Percentiles rank a stretch among this genome's conserved stretches.
Conservation (phyloP, 2,113 vertebrate genomes). For the Eptatretus burgeri region DNA sequence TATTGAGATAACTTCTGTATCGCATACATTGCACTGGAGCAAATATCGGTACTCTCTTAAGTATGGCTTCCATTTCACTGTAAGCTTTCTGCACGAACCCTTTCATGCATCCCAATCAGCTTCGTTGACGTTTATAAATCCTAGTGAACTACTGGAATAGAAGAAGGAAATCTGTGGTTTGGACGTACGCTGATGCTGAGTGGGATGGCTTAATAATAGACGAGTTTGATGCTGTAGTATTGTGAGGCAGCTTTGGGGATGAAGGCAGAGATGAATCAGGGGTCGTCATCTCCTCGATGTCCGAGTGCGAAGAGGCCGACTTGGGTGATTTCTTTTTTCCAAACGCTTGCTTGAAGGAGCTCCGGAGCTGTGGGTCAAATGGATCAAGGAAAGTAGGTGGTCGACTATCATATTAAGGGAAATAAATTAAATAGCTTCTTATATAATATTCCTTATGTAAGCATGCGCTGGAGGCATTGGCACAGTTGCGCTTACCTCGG, state of each 20-base stretch:
- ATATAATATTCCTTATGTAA: not conserved
- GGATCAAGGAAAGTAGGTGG: conserved; percentile 7
- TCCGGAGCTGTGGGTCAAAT: conserved; percentile 37
- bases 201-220: conserved; percentile 52
- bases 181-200: conserved; percentile 58
- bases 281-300: conserved; percentile 79
- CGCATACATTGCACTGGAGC: no score
- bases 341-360: conserved; percentile 97
- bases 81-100: no score
- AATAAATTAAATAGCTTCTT: not conserved
- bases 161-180: not conserved
- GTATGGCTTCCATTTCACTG: no score
- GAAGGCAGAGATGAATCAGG: conserved; percentile 61
- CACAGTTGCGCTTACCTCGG: not conserved
- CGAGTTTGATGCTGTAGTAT: conserved; percentile 24
- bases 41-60: no score
- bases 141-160: no score
- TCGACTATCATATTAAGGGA: not conserved
- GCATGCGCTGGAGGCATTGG: not conserved
- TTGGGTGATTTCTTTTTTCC: conserved; percentile 95
- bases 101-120: no score
- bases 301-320: conserved; percentile 83
- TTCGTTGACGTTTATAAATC: no score
- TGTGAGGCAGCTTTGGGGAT: conserved; percentile 63
- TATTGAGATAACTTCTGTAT: no score